phyloP scores from a whole-genome alignment of 2,888 invertebrate species.

The Onchidella celtica region DNA sequence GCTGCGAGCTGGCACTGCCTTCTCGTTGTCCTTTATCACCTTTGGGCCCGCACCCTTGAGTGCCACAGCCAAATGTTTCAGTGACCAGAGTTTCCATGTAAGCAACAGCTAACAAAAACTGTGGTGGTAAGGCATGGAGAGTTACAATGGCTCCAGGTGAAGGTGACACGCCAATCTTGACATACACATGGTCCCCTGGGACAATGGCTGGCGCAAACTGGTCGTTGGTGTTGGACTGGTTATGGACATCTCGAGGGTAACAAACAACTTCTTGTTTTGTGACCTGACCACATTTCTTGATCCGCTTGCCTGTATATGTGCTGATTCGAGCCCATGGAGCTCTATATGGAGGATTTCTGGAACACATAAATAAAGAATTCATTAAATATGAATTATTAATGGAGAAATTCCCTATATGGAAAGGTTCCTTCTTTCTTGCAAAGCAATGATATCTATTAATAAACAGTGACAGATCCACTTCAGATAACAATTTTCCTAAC shows the following conservation, averaged over 20 bases:
- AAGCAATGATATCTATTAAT: no score
- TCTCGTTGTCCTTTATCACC: constrained; percentile 52
- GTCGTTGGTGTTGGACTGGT: constrained; percentile 72
- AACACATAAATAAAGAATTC: no score
- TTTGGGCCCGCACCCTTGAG: constrained; percentile 61
- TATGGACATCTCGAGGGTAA: constrained; percentile 73
- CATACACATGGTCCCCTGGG: constrained; percentile 70
- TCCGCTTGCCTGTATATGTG: constrained; percentile 76
- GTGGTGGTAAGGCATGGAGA: constrained; percentile 78
- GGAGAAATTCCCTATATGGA: no score
- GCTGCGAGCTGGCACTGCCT: constrained; percentile 23
- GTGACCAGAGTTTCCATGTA: constrained; percentile 78
- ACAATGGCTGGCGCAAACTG: constrained; percentile 77
- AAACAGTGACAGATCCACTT: no score
- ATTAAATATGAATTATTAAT: no score
- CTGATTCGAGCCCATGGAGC: constrained; percentile 78
- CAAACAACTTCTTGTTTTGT: constrained; percentile 77
- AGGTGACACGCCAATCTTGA: constrained; percentile 76
- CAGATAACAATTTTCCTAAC: no score
- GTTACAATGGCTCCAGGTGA: constrained; percentile 75
- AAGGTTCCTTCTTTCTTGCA: no score
- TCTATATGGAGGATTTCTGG: constrained; percentile 75
- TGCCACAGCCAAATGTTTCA: constrained; percentile 72
- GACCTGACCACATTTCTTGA: constrained; percentile 76
- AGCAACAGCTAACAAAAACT: constrained; percentile 78